phyloP scores from a whole-genome alignment of 1,140 invertebrate species.

The Steinernema feltiae region DNA sequence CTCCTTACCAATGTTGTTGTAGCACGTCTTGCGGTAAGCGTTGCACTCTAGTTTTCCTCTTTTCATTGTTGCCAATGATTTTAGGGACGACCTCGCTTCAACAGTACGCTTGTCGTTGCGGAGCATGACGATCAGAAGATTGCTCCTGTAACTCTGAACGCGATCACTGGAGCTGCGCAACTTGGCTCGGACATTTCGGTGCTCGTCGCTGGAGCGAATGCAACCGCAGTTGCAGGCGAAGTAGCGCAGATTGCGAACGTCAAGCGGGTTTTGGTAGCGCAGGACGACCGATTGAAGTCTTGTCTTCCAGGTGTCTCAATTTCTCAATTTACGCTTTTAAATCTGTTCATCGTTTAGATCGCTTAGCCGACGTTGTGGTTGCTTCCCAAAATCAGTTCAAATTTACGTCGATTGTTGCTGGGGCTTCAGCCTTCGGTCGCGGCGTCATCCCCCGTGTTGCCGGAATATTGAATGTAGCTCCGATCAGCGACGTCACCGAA shows the following conservation, averaged over 20 bases:
- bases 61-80: too few species aligned
- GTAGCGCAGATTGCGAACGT: slow-evolving; percentile 44
- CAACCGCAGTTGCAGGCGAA: slow-evolving; percentile 38
- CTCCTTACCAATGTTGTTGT: neutral
- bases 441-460: slow-evolving; percentile 84
- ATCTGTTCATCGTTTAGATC: slow-evolving; percentile 64
- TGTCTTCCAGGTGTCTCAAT: slow-evolving; percentile 66
- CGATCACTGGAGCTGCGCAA: slow-evolving; percentile 82
- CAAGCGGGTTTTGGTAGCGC: slow-evolving; percentile 50
- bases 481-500: slow-evolving; percentile 85
- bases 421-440: slow-evolving; percentile 82
- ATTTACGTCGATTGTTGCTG: slow-evolving; percentile 87
- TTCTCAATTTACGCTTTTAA: slow-evolving; percentile 29
- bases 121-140: slow-evolving; percentile 87
- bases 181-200: slow-evolving; percentile 68
- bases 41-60: neutral
- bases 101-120: slow-evolving; percentile 77
- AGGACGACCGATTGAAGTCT: slow-evolving; percentile 47
- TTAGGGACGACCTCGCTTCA: slow-evolving; percentile 36
- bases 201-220: slow-evolving; percentile 43
- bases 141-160: slow-evolving; percentile 77
- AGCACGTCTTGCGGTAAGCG: neutral
- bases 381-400: slow-evolving; percentile 85
- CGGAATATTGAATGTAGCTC: slow-evolving; percentile 88
- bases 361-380: slow-evolving; percentile 77